Conservation (phyloP, 2,888 invertebrate species). For the Torymus tubicola region DNA sequence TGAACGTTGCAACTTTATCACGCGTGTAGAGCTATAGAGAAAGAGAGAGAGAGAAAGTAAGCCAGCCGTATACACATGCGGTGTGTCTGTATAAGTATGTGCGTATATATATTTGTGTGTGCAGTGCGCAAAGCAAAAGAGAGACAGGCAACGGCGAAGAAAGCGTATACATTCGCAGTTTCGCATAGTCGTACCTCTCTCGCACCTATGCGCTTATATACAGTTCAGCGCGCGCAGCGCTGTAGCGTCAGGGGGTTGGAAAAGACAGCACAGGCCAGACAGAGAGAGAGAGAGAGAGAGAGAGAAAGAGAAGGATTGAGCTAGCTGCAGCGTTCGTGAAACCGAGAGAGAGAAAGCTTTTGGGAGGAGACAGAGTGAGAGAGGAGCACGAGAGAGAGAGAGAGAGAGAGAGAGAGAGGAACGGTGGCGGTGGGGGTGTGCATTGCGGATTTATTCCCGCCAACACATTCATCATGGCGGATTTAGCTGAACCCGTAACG, state of each 20-base stretch:
- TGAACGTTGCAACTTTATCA: conserved; percentile 44
- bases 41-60: conserved; percentile 11
- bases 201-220: conserved; percentile 54
- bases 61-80: background rate
- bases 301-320: conserved; percentile 60
- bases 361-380: conserved; percentile 56
- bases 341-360: conserved; percentile 55
- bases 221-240: conserved; percentile 15
- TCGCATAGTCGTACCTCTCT: conserved; percentile 6
- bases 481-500: conserved; percentile 77
- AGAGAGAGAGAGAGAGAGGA: conserved; percentile 59
- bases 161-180: conserved; percentile 18
- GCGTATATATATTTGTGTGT: too few relatives aligned
- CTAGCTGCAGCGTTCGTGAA: too few relatives aligned
- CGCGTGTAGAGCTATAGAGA: conserved; percentile 18
- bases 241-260: background rate
- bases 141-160: background rate
- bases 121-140: background rate
- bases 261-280: conserved; percentile 18
- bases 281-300: conserved; percentile 59
- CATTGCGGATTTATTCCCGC: conserved; percentile 77
- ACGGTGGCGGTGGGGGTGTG: conserved; percentile 71
- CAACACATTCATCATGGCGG: conserved; percentile 77
- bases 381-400: conserved; percentile 50
- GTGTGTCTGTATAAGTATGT: too few relatives aligned